Base-by-base conservation (phyloP, 2,888 invertebrate genomes). In the Peribatodes rhomboidaria region DNA sequence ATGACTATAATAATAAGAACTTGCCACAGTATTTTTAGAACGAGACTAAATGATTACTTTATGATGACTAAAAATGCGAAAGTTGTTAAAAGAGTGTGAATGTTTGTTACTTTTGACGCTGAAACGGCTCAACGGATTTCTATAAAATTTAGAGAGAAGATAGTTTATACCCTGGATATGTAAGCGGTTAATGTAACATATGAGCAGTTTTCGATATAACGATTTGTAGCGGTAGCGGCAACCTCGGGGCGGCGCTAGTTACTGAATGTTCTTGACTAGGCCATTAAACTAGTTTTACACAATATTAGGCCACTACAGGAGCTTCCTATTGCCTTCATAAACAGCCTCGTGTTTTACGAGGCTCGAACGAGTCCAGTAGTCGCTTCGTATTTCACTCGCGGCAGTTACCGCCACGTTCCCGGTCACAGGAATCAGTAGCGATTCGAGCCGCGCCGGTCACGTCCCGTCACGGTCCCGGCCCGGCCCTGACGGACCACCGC, bases 401-500 rank as follows among this genome's bases (percentile, higher is more conserved):
- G n/a, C n/a, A n/a, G 11, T 47, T 39, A 31, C 54, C 31, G 37
- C 10, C n/a, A 31, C 35, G 54, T 50, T 9, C 13, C 16, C n/a
- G n/a, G 55, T 65, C 61, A 67, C 62, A 52, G 65, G 52, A 55
- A 67, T 65, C 67, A 53, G 13, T 31, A 20, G 20, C 61, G 44
- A 65, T 67, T 70, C 62, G 57, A 61, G 18, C 11, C 64, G 64
- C n/a, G 53, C 14, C 50, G 44, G 44, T 44, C 44, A 18, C 59
- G 61, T 35, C 46, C 50, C 50, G 65, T 33, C 31, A n/a, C 65
- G 64, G 42, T n/a, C 54, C 33, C 50, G 66, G 31, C 61, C 14
- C 61, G 49, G 18, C 33, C 56, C 62, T 54, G 22, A 6, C 68
- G 49, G 55, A 65, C 71, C 61, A 33, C 69, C 57, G 61, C 61